Conservation (phyloP, 1,140 invertebrate species). For the Trichonephila inaurata region DNA sequence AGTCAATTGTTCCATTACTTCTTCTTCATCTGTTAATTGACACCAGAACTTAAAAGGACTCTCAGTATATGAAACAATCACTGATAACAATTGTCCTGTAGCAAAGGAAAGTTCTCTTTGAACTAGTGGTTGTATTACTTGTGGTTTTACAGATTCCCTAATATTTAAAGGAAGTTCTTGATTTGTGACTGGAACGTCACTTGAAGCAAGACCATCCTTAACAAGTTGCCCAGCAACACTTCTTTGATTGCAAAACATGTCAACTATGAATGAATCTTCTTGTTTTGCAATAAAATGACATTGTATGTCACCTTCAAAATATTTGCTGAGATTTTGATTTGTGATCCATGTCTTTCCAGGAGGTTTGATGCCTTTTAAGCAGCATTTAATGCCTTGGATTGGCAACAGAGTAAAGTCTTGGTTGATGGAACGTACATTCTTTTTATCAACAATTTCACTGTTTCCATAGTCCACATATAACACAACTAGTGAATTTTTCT, state of each 20-base stretch:
- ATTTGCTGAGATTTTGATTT: constrained; percentile 38
- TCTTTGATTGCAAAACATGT: constrained; percentile 52
- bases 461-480: constrained; percentile 93
- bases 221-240: constrained; percentile 67
- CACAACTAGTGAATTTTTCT: constrained; percentile 86
- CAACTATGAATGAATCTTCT: constrained; percentile 52
- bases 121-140: not conserved
- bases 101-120: constrained; percentile 19
- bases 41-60: constrained; percentile 80
- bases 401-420: constrained; percentile 63
- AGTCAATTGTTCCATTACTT: constrained; percentile 77
- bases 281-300: constrained; percentile 55
- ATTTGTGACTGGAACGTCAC: not conserved
- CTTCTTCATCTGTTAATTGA: constrained; percentile 78
- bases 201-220: constrained; percentile 70
- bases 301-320: constrained; percentile 55
- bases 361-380: constrained; percentile 50
- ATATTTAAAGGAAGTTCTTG: not conserved
- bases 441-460: constrained; percentile 69
- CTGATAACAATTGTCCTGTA: constrained; percentile 48
- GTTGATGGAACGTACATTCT: constrained; percentile 44
- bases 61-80: constrained; percentile 79
- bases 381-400: constrained; percentile 70
- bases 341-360: constrained; percentile 13
- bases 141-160: not conserved